These are phyloP conservation scores for Rhea americana DNA, from an alignment of 2,113 vertebrate species.

Conservation along the genomic window DNA sequence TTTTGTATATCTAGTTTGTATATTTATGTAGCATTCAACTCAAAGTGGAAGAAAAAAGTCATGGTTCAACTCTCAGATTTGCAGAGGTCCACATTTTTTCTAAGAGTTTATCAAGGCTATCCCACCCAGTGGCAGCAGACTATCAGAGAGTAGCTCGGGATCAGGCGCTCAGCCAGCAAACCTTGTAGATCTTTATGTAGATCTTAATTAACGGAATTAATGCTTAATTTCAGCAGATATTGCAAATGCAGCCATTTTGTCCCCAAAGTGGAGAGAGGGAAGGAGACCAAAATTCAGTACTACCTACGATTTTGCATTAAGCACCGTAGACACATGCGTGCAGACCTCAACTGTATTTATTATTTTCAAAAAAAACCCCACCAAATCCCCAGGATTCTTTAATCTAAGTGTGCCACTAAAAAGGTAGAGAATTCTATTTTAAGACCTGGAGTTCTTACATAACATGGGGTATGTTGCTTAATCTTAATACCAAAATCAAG, in stretches of 20 bases:
- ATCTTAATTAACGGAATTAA: no score
- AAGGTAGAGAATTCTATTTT: neutral
- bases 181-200: neutral
- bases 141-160: neutral
- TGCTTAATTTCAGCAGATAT: neutral
- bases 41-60: neutral
- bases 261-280: neutral
- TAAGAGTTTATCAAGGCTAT: no score
- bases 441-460: neutral
- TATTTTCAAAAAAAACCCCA: neutral
- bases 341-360: neutral
- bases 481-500: neutral
- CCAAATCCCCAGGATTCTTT: neutral
- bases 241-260: neutral
- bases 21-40: neutral
- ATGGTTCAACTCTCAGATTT: neutral
- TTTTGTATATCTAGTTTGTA: neutral
- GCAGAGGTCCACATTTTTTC: no score
- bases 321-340: rapidly evolving
- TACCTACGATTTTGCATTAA: neutral
- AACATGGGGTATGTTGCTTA: neutral
- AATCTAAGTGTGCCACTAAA: neutral
- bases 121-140: neutral
- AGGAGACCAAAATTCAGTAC: neutral
- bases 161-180: neutral